Evolutionary conservation across 1,140 invertebrate species (phyloP).

Genomic region (Rhynchophorus ferrugineus): DNA sequence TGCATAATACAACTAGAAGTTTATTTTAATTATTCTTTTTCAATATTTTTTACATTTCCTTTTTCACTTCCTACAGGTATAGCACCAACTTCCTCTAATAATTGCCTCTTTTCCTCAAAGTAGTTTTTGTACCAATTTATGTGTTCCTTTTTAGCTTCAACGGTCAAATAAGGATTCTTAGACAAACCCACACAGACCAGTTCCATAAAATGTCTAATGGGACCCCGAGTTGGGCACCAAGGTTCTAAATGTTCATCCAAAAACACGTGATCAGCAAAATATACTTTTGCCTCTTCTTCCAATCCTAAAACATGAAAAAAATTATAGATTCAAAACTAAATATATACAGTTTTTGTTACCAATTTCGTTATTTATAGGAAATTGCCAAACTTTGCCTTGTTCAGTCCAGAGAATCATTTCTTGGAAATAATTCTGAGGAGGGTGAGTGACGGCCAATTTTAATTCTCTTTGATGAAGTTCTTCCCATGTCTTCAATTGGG

Average conservation of each 20-base stretch:
- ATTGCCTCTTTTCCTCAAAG: slow-evolving; percentile 71
- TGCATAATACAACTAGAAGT: no score
- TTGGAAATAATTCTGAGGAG: slow-evolving; percentile 82
- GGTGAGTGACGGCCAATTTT: slow-evolving; percentile 53
- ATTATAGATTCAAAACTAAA: no score
- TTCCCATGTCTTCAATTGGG: slow-evolving; percentile 61
- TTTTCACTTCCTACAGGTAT: no score
- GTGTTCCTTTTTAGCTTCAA: slow-evolving; percentile 81
- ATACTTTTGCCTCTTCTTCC: slow-evolving; percentile 68
- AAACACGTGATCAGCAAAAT: slow-evolving; percentile 91
- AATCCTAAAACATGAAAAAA: slow-evolving; percentile 64
- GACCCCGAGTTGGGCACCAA: slow-evolving; percentile 85
- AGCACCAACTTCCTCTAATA: slow-evolving; percentile 60
- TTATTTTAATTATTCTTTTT: no score
- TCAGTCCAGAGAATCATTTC: slow-evolving; percentile 93
- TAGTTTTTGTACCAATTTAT: slow-evolving; percentile 90
- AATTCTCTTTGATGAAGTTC: slow-evolving; percentile 56
- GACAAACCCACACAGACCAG: slow-evolving; percentile 88
- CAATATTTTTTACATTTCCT: no score
- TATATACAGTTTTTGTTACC: no score
- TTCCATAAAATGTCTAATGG: slow-evolving; percentile 95
- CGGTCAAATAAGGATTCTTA: slow-evolving; percentile 87
- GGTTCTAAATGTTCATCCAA: slow-evolving; percentile 74
- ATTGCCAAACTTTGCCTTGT: slow-evolving; percentile 91
- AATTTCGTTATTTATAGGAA: slow-evolving; percentile 96